These are phyloP conservation scores for Amphipyra berbera DNA, from an alignment of 2,888 invertebrate species.

Conservation along the genomic window DNA sequence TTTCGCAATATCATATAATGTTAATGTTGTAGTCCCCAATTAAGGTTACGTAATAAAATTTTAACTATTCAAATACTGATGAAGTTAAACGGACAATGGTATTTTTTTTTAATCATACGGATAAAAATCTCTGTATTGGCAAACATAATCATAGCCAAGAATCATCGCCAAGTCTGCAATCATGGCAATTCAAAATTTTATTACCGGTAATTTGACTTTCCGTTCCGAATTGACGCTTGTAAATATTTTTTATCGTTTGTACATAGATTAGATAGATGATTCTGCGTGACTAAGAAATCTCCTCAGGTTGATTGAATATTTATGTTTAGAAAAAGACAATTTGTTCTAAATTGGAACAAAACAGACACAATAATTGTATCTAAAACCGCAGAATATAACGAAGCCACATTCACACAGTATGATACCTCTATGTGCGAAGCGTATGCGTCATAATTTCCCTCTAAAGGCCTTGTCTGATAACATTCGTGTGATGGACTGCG, in stretches of 20 bases:
- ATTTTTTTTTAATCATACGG: constrained; percentile 13
- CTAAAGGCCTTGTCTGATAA: constrained; percentile 54
- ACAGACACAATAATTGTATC: constrained; percentile 5
- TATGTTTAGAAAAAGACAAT: constrained; percentile 21
- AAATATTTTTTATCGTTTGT: constrained; percentile 56
- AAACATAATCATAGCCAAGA: constrained; percentile 55
- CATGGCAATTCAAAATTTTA: constrained; percentile 66
- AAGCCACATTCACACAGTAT: constrained; percentile 13
- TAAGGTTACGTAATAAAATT: constrained; percentile 25
- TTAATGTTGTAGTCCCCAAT: constrained; percentile 18
- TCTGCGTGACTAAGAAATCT: constrained; percentile 40
- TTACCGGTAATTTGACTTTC: constrained; percentile 68
- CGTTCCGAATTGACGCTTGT: constrained; percentile 61
- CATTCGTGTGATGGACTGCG: constrained; percentile 49
- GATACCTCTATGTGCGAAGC: constrained; percentile 12
- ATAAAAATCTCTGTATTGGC: constrained; percentile 52
- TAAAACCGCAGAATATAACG: constrained; percentile 21
- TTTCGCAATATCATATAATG: constrained; percentile 26
- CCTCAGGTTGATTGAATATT: constrained; percentile 25
- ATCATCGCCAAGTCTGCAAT: constrained; percentile 58
- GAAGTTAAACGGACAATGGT: constrained; percentile 44
- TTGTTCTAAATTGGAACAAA: constrained; percentile 5
- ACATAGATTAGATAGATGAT: constrained; percentile 40
- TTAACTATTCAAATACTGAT: constrained; percentile 31
- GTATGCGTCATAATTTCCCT: constrained; percentile 50